Evolutionary conservation across 2,888 invertebrate genomes (phyloP), one percentile per base, ranked within the genome.

Genomic region (Caenorhabditis sp.): DNA sequence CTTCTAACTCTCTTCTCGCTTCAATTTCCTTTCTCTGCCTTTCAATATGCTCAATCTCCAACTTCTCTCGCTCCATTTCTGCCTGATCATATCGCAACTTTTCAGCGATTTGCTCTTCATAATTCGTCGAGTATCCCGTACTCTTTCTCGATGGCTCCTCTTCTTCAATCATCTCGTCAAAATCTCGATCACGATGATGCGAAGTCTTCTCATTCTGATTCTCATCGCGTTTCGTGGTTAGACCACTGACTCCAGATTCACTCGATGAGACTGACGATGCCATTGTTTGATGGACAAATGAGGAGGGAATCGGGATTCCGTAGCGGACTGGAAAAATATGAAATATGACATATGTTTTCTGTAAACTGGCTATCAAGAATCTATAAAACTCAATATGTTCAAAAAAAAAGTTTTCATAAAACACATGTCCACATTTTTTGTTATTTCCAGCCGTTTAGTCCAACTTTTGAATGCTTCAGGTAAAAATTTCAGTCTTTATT

Each of bases 181-280:
- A 20, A 53, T 53, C 12, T 2, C 21, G 2, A 7, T 53, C 53
- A 50, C 20, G 17, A 50, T 50, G 50, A 50, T 38, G 7, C 8
- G 20, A 21, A 7, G 12, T 21, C 26, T 26, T 20, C 17, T 56
- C 73, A n/a, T 68, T 65, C 0, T 50, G 57, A 31, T 57, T 31
- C 25, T 71, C 43, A 14, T 43, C 43, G 59, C 67, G 8, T 61
- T 56, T 54, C 63, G 67, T 43, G 8, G 64, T 72, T 5, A 72
- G 59, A 21, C 72, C 72, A 49, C 65, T 65, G 1, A 72, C 65
- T 62, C 72, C 72, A 17, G 72, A 72, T 68, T 72, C 72, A 0
- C 62, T 65, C 12, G 72, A 72, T 8, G 72, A 72, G 0, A 36
- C 38, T 1, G 73, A 68, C 10, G 68, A 68, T 26, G 65, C 54